Base-by-base conservation (phyloP, 2,888 invertebrate genomes). In the Oscheius sp. region DNA sequence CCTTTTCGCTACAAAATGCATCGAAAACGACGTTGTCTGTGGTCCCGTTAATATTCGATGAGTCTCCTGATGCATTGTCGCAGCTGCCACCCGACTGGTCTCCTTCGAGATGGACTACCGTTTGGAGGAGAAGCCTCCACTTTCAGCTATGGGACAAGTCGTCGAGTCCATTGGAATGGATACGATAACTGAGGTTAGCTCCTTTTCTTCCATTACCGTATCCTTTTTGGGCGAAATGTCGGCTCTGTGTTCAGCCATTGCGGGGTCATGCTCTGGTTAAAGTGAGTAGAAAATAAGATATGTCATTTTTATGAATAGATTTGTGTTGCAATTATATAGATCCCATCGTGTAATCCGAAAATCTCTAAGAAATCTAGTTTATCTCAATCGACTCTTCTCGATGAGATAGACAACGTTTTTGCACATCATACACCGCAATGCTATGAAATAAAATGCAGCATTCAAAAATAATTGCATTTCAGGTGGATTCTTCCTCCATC, bases 401-500 rank as follows among this genome's bases (percentile, higher is more conserved):
- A 26, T 41, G 9, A 59, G 24, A 44, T 22, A 24, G 32, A 28
- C 36, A 28, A 68, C 36, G 24, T 36, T 26, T n/a, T 20, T 6
- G 24, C 38, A 49, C n/a, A n/a, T n/a, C n/a, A n/a, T n/a, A n/a
- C n/a, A n/a, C n/a, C n/a, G n/a, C n/a, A n/a, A n/a, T n/a, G n/a
- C n/a, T n/a, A n/a, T n/a, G n/a, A n/a, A n/a, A n/a, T n/a, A n/a
- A n/a, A n/a, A n/a, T n/a, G n/a, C n/a, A n/a, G n/a, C n/a, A n/a
- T n/a, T n/a, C n/a, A n/a, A n/a, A n/a, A n/a, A n/a, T n/a, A n/a
- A n/a, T n/a, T n/a, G 1, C 8, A 33, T 66, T 66, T 6, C 68
- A 78, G 78, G 71, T 78, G 50, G 78, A 73, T 14, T 66, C 62
- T 14, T 54, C 64, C 6, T 71, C 72, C 1, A 97, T 96, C 95